Percentiles rank a stretch among this genome's conserved stretches.
phyloP scores from a whole-genome alignment of 2,113 vertebrate species.

The Lophotis ruficrista region DNA sequence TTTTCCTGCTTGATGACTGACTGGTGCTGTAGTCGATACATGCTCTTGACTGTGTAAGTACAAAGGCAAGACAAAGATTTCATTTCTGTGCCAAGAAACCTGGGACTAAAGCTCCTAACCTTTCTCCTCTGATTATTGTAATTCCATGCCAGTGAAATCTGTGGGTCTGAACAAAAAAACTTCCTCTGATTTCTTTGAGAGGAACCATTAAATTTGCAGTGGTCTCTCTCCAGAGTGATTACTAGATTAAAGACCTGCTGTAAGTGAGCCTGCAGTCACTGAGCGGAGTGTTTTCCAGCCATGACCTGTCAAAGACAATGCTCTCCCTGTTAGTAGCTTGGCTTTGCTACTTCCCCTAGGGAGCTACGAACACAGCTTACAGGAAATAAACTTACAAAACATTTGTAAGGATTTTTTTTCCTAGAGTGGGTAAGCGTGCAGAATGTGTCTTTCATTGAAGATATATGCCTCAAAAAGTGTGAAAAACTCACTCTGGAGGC shows the following conservation, averaged over 20 bases:
- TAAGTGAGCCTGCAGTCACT: conserved; percentile 55
- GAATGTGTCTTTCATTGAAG: conserved; percentile 30
- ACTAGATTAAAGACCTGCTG: conserved; percentile 64
- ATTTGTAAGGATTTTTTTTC: conserved; percentile 55
- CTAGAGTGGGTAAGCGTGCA: conserved; percentile 47
- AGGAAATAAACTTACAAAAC: conserved; percentile 67
- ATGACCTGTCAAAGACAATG: conserved; percentile 46
- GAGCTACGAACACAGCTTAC: conserved; percentile 53
- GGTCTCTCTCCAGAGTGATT: conserved; percentile 56
- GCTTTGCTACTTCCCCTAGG: conserved; percentile 46
- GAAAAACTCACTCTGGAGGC: conserved; percentile 10
- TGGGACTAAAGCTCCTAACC: conserved; percentile 20
- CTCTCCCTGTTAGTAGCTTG: conserved; percentile 52
- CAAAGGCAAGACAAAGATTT: conserved; percentile 51
- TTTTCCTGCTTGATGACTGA: conserved; percentile 31
- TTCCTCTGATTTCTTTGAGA: conserved; percentile 45
- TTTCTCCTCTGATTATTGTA: conserved; percentile 58
- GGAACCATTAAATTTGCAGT: conserved; percentile 59
- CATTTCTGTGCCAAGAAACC: conserved; percentile 43
- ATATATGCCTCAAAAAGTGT: conserved; percentile 1
- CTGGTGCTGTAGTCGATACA: neutral
- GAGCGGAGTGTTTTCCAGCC: conserved; percentile 47
- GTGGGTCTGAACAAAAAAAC: conserved; percentile 6
- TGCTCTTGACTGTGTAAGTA: neutral
- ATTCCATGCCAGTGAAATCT: conserved; percentile 37